These are phyloP conservation scores for Henricia sp. DNA, from an alignment of 53 echinoderm and acorn worm species.

Conservation along the genomic window DNA sequence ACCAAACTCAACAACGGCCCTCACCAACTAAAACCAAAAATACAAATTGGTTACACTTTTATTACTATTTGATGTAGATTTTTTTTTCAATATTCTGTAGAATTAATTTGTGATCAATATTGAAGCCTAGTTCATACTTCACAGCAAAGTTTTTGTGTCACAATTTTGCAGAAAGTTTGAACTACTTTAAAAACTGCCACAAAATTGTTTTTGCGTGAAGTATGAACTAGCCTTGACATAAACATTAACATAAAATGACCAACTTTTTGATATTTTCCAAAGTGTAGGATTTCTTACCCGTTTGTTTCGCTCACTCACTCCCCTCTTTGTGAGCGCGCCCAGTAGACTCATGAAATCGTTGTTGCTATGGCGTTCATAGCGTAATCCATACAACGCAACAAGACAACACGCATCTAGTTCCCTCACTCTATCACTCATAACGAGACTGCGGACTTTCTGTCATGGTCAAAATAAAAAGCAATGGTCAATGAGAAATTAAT, in stretches of 20 bases:
- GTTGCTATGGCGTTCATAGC: slow-evolving; percentile 95
- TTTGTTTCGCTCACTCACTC: slow-evolving; percentile 81
- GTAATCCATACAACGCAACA: slow-evolving; percentile 89
- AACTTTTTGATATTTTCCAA: slow-evolving; percentile 1
- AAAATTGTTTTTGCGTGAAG: too few species aligned
- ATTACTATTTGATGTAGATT: too few species aligned
- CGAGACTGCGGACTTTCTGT: slow-evolving; percentile 83
- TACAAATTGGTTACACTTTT: too few species aligned
- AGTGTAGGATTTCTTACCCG: slow-evolving; percentile 50
- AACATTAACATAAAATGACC: too few species aligned
- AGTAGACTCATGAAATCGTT: slow-evolving; percentile 92
- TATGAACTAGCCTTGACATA: too few species aligned
- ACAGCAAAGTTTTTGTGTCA: too few species aligned
- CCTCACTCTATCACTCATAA: slow-evolving; percentile 76
- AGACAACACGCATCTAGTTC: slow-evolving; percentile 86
- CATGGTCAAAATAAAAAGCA: not conserved
- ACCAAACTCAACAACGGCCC: slow-evolving; percentile 86
- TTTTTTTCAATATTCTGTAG: too few species aligned
- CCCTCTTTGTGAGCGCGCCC: slow-evolving; percentile 75
- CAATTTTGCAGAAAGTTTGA: too few species aligned
- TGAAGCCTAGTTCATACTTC: too few species aligned
- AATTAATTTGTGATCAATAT: too few species aligned
- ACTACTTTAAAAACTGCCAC: too few species aligned
- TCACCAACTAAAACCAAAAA: slow-evolving; percentile 70
- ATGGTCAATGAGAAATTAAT: not conserved